Conservation (phyloP, 2,113 vertebrate species). For the Neodontobutis hainanensis region DNA sequence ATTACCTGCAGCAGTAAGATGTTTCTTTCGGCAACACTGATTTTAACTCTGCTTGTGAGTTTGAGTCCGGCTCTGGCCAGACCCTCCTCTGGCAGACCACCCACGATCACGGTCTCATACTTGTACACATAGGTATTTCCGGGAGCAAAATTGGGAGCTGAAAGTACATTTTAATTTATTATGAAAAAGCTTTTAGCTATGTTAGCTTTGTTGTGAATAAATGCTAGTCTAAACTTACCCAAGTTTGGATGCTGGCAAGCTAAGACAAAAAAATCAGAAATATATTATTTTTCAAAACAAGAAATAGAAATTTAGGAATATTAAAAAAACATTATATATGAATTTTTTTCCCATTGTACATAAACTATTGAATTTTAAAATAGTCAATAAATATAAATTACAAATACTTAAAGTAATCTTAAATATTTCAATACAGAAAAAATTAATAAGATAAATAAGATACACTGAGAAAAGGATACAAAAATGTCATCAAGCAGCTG, state of each 20-base stretch:
- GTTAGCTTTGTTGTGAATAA: not conserved
- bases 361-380: too few species aligned
- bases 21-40: slow-evolving; percentile 63
- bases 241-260: not conserved
- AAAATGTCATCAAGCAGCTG: not conserved
- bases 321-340: not conserved
- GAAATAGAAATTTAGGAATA: too few species aligned
- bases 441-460: not conserved
- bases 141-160: slow-evolving; percentile 77
- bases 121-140: slow-evolving; percentile 75
- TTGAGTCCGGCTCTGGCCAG: slow-evolving; percentile 77
- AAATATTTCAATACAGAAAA: not conserved
- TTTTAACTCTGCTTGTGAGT: slow-evolving; percentile 76
- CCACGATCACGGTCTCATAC: slow-evolving; percentile 79
- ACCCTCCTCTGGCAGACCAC: slow-evolving; percentile 77
- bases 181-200: not conserved
- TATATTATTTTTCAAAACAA: not conserved
- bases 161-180: slow-evolving; percentile 10
- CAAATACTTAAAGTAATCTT: too few species aligned
- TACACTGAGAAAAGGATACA: not conserved
- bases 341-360: not conserved
- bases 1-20: slow-evolving; percentile 77
- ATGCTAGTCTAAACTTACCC: not conserved
- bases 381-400: too few species aligned
- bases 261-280: not conserved